Evolutionary conservation across 1,140 invertebrate genomes (phyloP), one percentile per base, ranked within the genome.

Genomic region (Epicauta chinensis): DNA sequence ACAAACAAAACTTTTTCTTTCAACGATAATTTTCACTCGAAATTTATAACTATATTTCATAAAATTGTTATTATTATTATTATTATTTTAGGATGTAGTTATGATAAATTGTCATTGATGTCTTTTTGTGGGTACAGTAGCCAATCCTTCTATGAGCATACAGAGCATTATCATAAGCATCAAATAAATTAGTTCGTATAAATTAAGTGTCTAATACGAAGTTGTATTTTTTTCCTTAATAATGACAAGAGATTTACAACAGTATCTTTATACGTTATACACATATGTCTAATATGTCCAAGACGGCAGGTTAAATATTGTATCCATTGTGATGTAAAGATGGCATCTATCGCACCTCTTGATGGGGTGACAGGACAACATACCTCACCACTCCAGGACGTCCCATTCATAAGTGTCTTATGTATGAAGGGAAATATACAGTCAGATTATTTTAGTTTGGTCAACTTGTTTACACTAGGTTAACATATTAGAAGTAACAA

Each of bases 121-220:
- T 12, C 37, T 29, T 32, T 42, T 43, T 23, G 38, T 43, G 49
- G 55, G 55, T 39, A 60, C 59, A 49, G 59, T 60, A 60, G 59
- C 51, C 32, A 34, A 37, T 17, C 39, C 23, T 40, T 29, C 40
- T 49, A 40, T 53, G 40, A 60, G 50, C 61, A 56, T 55, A 59
- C 57, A 53, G 59, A 41, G 59, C 51, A 63, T 63, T 63, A 64
- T 62, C 61, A 64, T 61, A 64, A 63, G 59, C 59, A 62, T 59
- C 55, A 61, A 63, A 65, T 63, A 63, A 63, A 65, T 65, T 63
- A 55, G 56, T 58, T 17, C 59, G 52, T 53, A 65, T 63, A 63
- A 65, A 65, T 65, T 61, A 56, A 55, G 58, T 61, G 63, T 64
- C 62, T 60, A 7, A 23, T 23, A 5, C 2, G 1, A 23, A 23